Conservation (phyloP, 1,140 invertebrate genomes). For the Gryon sp. region DNA sequence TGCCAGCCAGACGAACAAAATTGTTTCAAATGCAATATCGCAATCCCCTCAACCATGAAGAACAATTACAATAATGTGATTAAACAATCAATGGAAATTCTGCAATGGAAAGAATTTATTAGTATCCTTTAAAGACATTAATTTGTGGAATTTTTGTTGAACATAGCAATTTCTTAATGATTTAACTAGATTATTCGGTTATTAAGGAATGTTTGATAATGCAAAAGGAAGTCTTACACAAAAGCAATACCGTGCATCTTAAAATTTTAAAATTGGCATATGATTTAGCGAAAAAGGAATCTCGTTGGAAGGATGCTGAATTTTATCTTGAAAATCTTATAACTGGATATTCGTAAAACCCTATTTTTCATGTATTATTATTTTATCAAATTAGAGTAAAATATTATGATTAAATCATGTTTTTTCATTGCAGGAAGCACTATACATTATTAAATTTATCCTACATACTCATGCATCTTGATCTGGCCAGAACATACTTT, state of each 20-base stretch:
- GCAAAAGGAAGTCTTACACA: neutral
- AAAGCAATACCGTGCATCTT: neutral
- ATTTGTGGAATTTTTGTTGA: too few relatives aligned
- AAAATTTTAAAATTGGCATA: conserved; percentile 1
- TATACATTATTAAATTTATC: neutral
- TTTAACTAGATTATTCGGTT: neutral
- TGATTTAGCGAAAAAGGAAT: neutral
- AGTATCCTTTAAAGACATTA: neutral
- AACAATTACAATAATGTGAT: neutral
- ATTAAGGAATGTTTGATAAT: neutral
- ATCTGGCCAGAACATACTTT: neutral
- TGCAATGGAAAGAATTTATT: neutral
- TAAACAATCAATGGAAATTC: neutral
- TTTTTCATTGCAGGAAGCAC: neutral
- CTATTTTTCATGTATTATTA: neutral
- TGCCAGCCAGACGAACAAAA: neutral
- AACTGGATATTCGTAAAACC: conserved; percentile 2
- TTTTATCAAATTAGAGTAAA: neutral
- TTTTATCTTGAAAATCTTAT: neutral
- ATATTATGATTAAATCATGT: neutral
- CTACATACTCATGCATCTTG: neutral
- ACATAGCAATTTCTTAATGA: neutral
- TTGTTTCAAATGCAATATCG: neutral
- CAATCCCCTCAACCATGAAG: neutral
- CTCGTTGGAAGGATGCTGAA: neutral